Conservation (phyloP, 2,888 invertebrate species). For the Ophion costatus region DNA sequence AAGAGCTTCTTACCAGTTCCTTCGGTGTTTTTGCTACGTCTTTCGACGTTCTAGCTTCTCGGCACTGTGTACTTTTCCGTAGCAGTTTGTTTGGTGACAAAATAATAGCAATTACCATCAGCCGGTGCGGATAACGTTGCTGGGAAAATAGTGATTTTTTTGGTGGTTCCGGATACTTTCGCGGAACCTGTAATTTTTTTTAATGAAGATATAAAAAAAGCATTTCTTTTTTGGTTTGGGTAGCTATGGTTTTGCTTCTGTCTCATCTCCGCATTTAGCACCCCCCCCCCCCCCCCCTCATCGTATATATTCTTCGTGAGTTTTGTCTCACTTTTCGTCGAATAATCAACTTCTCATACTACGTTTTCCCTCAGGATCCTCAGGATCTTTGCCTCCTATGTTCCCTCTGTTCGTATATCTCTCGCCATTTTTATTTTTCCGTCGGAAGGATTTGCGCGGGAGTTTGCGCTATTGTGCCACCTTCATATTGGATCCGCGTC, state of each 20-base stretch:
- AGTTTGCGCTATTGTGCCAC: conserved; percentile 44
- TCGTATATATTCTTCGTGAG: conserved; percentile 5
- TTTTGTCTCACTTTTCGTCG: conserved; percentile 18
- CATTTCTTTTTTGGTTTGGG: not conserved
- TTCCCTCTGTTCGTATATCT: conserved; percentile 32
- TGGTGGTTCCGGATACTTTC: too few relatives aligned
- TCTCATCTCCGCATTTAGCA: not conserved
- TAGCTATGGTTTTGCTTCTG: not conserved
- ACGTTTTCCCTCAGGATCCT: conserved; percentile 41
- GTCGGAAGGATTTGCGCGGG: conserved; percentile 17
- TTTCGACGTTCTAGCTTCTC: too few relatives aligned
- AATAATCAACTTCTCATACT: not conserved
- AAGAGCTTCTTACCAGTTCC: too few relatives aligned
- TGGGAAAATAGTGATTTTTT: too few relatives aligned
- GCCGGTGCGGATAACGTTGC: too few relatives aligned
- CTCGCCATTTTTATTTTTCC: conserved; percentile 48
- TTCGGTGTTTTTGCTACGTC: too few relatives aligned
- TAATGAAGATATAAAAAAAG: not conserved
- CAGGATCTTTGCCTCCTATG: conserved; percentile 7
- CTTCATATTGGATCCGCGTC: conserved; percentile 55
- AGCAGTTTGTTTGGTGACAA: too few relatives aligned
- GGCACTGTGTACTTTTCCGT: too few relatives aligned
- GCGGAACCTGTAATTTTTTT: too few relatives aligned
- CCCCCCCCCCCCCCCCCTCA: too few relatives aligned
- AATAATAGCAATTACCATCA: too few relatives aligned